These are phyloP conservation scores for Hipposideros larvatus DNA, from an alignment of 2,797 vertebrate genomes.

Conservation along the genomic window DNA sequence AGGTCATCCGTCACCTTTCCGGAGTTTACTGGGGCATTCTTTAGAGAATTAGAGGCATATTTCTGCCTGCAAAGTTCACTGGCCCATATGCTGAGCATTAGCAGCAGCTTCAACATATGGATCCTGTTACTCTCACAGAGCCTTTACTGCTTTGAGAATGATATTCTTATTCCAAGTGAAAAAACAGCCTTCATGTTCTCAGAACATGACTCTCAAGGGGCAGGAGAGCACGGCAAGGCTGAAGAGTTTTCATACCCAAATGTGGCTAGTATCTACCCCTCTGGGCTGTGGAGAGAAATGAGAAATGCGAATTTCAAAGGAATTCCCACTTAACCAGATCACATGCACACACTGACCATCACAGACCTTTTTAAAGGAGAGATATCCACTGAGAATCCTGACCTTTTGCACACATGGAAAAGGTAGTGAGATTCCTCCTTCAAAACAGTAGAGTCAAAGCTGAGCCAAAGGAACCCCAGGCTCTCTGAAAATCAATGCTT, in stretches of 20 bases:
- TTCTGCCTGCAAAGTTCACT: conserved; percentile 46
- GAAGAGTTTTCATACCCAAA: conserved; percentile 57
- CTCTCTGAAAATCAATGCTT: neutral
- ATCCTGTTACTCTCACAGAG: conserved; percentile 46
- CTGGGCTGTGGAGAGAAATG: conserved; percentile 9
- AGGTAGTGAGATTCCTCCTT: conserved; percentile 10
- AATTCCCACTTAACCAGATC: conserved; percentile 14
- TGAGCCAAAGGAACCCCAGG: neutral
- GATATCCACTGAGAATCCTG: neutral
- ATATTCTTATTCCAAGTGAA: conserved; percentile 65
- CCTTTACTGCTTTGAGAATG: conserved; percentile 31
- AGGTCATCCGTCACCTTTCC: neutral
- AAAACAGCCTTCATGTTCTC: conserved; percentile 52
- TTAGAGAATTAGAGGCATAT: neutral
- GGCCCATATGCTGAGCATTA: conserved; percentile 56
- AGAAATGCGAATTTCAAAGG: conserved; percentile 69
- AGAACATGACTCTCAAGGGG: conserved; percentile 61
- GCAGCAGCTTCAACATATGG: conserved; percentile 58
- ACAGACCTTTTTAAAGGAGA: conserved; percentile 25
- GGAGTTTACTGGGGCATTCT: neutral
- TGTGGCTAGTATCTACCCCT: conserved; percentile 42
- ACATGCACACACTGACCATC: conserved; percentile 17
- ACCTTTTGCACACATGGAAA: conserved; percentile 59
- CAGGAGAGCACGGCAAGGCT: conserved; percentile 9
- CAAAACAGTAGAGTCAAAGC: neutral